Conservation (phyloP, 35 echinoderm and acorn worm species). For the Stichopus chloronotus region DNA sequence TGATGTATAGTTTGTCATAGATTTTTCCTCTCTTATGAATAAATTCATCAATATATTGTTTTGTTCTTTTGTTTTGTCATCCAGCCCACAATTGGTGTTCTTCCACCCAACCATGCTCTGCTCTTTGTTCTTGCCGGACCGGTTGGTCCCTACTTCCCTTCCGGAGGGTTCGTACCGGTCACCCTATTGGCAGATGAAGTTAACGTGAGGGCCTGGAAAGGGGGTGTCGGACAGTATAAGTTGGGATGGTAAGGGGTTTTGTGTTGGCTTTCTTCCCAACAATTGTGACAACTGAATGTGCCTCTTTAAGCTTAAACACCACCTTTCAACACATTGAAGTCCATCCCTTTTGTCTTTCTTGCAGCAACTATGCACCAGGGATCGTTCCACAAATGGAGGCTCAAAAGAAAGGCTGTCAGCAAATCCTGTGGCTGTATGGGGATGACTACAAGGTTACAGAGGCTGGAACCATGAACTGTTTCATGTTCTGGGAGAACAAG, state of each 20-base stretch:
- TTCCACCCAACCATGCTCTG: slow-evolving; percentile 63
- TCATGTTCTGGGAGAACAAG: slow-evolving; percentile 94
- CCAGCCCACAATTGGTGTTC: slow-evolving; percentile 86
- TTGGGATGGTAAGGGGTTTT: slow-evolving; percentile 78
- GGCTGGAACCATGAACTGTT: slow-evolving; percentile 96
- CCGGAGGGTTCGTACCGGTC: slow-evolving; percentile 85
- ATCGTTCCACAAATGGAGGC: slow-evolving; percentile 86
- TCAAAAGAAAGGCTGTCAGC: slow-evolving; percentile 81
- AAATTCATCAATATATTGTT: no score
- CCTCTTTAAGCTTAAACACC: no score
- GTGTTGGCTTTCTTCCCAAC: not conserved
- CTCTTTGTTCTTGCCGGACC: slow-evolving; percentile 85
- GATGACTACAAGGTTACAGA: slow-evolving; percentile 93
- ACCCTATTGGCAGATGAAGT: slow-evolving; percentile 75
- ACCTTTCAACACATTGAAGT: no score
- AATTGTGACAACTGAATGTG: no score
- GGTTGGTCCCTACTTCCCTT: slow-evolving; percentile 87
- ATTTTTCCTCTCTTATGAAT: no score
- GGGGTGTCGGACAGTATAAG: slow-evolving; percentile 82
- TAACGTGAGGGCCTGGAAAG: slow-evolving; percentile 86
- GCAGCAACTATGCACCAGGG: slow-evolving; percentile 87
- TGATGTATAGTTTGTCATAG: no score
- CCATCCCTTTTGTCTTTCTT: not conserved
- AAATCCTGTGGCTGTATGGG: slow-evolving; percentile 91
- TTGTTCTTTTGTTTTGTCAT: slow-evolving; percentile 31